These are phyloP conservation scores for Phalloptychus januarius DNA, from an alignment of 2,797 vertebrate species.

Conservation along the genomic window DNA sequence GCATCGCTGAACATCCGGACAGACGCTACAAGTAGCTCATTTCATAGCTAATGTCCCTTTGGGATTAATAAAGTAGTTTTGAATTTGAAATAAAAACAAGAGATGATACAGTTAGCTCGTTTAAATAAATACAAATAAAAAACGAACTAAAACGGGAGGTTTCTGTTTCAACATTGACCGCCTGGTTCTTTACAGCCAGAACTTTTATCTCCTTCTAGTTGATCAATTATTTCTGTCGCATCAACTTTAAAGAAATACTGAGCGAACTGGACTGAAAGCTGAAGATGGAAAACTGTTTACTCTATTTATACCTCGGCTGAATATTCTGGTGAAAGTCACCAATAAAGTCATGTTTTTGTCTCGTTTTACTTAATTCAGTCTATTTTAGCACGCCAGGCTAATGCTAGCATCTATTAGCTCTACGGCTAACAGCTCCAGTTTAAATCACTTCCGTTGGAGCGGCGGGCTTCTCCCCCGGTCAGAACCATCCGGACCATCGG, in stretches of 20 bases:
- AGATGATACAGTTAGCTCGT: not conserved
- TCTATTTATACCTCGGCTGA: no score
- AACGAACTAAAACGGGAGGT: not conserved
- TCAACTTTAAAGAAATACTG: not conserved
- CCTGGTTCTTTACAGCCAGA: not conserved
- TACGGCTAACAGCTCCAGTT: not conserved
- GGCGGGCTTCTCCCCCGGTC: not conserved
- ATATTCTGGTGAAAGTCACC: not conserved
- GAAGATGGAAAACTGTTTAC: not conserved
- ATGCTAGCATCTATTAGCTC: constrained; percentile 41
- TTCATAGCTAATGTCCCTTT: no score
- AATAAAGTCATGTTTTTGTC: not conserved
- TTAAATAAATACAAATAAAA: not conserved
- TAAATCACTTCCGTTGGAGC: not conserved
- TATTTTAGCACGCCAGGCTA: constrained; percentile 1
- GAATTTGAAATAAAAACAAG: no score
- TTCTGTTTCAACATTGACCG: not conserved
- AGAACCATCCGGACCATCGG: accelerated
- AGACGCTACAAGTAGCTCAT: no score
- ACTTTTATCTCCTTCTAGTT: not conserved
- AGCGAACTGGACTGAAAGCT: not conserved
- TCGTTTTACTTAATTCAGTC: not conserved
- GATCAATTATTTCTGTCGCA: not conserved
- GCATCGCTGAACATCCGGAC: no score
- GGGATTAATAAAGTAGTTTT: no score